These are phyloP conservation scores for Terrapene triunguis DNA, from an alignment of 2,113 vertebrate species.

Conservation along the genomic window DNA sequence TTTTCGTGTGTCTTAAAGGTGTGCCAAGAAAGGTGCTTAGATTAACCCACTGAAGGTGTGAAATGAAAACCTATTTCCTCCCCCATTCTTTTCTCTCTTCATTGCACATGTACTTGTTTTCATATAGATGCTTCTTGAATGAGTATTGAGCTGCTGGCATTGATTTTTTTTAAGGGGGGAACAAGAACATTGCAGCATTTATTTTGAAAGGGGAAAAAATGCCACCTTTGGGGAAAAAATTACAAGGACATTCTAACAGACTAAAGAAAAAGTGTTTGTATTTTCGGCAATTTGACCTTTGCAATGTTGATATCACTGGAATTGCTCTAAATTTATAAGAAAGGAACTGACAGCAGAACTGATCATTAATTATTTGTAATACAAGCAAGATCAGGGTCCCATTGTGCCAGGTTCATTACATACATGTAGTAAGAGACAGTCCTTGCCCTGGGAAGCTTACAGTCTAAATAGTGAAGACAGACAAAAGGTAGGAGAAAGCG, in stretches of 20 bases:
- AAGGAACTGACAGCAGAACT: not conserved
- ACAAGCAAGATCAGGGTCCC: not conserved
- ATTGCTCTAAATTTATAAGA: not conserved
- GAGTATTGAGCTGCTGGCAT: not conserved
- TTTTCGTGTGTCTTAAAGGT: conserved; percentile 28
- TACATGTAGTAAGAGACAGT: not conserved
- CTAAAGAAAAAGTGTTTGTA: not conserved
- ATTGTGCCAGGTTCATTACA: not conserved
- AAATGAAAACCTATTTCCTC: not conserved
- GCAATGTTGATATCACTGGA: not conserved
- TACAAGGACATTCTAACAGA: not conserved
- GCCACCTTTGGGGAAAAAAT: not conserved
- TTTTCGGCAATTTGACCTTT: not conserved
- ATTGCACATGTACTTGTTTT: not conserved
- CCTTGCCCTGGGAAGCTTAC: not conserved
- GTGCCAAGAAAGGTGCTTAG: not conserved
- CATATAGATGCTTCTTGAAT: not conserved
- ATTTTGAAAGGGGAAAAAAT: not conserved
- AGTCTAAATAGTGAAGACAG: not conserved
- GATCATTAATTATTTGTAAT: not conserved
- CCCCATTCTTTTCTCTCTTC: not conserved
- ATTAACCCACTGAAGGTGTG: not conserved
- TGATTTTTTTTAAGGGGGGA: not conserved
- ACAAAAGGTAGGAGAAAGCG: not conserved
- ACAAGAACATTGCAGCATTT: not conserved